Conservation (phyloP, 2,888 invertebrate species). For the Drosophila mulleri region DNA sequence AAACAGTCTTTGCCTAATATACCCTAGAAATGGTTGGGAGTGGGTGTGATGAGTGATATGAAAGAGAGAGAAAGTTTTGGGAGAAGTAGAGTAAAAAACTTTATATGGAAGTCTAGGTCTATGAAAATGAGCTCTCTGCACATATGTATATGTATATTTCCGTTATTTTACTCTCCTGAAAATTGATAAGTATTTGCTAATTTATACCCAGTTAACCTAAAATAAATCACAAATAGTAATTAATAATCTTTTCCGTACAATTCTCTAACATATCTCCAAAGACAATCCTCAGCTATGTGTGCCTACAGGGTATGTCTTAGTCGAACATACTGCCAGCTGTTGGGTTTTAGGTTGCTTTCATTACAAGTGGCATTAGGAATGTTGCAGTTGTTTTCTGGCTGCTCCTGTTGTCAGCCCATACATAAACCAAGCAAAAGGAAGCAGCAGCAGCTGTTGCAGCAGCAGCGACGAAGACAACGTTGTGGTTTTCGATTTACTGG, state of each 20-base stretch:
- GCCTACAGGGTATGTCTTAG: not conserved
- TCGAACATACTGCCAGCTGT: not conserved
- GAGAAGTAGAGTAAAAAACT: too few relatives aligned
- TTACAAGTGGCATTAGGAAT: constrained; percentile 57
- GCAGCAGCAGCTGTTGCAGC: not conserved
- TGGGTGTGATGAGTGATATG: not conserved
- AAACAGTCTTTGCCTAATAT: constrained; percentile 4
- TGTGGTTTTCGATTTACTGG: constrained; percentile 68
- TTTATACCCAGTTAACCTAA: not conserved
- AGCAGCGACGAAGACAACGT: constrained; percentile 30
- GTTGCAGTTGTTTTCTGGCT: constrained; percentile 18
- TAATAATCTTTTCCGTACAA: not conserved
- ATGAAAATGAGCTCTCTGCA: too few relatives aligned
- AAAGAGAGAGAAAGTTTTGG: rapidly evolving
- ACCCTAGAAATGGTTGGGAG: not conserved
- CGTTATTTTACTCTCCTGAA: not conserved
- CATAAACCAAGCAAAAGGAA: constrained; percentile 1
- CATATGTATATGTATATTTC: too few relatives aligned
- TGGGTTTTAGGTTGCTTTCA: constrained; percentile 17
- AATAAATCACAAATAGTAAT: not conserved
- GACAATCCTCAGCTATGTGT: not conserved
- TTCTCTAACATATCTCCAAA: not conserved
- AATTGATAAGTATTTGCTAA: not conserved
- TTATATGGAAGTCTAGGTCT: not conserved
- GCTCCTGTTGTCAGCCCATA: constrained; percentile 20